Evolutionary conservation across 1,140 invertebrate genomes (phyloP).

Genomic region (Aethina tumida): DNA sequence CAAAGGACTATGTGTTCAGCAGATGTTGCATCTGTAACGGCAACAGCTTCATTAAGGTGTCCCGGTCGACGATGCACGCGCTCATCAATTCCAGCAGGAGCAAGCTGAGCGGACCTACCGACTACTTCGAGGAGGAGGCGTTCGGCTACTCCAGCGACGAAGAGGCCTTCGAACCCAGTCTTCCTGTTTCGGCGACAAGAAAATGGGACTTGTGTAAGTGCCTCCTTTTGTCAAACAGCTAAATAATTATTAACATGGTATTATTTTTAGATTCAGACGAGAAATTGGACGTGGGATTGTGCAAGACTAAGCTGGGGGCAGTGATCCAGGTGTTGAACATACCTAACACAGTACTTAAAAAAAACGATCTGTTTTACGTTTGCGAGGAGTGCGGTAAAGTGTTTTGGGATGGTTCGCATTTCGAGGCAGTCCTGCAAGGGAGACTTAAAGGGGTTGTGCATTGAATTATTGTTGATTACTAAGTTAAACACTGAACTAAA

Average conservation of each 20-base stretch:
- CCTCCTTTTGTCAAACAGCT: background rate
- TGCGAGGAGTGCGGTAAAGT: conserved; percentile 55
- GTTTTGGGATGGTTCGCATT: conserved; percentile 54
- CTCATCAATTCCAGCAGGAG: conserved; percentile 19
- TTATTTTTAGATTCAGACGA: conserved; percentile 29
- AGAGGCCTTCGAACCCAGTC: conserved; percentile 28
- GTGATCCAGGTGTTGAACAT: conserved; percentile 43
- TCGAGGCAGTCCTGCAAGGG: conserved; percentile 37
- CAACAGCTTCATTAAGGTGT: conserved; percentile 43
- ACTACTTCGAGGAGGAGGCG: conserved; percentile 27
- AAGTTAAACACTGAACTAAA: too few relatives aligned
- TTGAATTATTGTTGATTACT: too few relatives aligned
- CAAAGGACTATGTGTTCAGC: conserved; percentile 51
- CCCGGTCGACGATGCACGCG: conserved; percentile 37
- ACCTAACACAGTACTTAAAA: conserved; percentile 38
- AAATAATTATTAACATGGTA: conserved; percentile 4
- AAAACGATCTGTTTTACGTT: conserved; percentile 45
- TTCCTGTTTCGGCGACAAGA: conserved; percentile 18
- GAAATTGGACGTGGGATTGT: conserved; percentile 32
- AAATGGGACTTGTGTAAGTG: conserved; percentile 28
- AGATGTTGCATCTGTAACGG: conserved; percentile 56
- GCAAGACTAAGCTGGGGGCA: conserved; percentile 35
- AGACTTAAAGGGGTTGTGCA: conserved; percentile 34
- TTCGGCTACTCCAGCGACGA: conserved; percentile 33
- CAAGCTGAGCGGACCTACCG: conserved; percentile 14